Conservation (phyloP, 2,888 invertebrate species). For the Nomada ruficornis region DNA sequence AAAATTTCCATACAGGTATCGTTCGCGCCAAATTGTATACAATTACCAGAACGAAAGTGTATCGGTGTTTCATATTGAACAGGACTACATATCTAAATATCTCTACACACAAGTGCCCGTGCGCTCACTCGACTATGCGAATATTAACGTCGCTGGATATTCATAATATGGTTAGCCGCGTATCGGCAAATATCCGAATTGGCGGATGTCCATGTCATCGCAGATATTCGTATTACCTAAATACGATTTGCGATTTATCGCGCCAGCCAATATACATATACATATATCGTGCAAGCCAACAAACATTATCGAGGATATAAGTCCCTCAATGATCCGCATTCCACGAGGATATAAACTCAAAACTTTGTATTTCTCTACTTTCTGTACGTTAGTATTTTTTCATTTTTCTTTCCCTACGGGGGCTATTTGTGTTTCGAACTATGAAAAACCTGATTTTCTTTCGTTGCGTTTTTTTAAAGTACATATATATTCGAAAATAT, state of each 20-base stretch:
- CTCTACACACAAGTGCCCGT: background rate
- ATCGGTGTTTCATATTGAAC: conserved; percentile 22
- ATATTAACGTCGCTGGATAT: conserved; percentile 58
- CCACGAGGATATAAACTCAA: background rate
- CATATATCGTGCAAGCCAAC: conserved; percentile 16
- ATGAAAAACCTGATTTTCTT: no score
- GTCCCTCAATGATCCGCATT: conserved; percentile 28
- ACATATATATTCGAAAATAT: no score
- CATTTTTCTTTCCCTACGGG: background rate
- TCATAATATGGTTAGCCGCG: conserved; percentile 64
- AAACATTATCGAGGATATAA: conserved; percentile 44
- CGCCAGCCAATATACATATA: conserved; percentile 21
- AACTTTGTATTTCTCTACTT: background rate
- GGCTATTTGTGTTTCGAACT: no score
- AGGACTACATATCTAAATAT: conserved; percentile 38
- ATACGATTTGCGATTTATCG: conserved; percentile 59
- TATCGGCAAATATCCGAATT: conserved; percentile 65
- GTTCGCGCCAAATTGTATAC: background rate
- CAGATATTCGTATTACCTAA: conserved; percentile 61
- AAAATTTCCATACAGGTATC: background rate
- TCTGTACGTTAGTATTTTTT: background rate
- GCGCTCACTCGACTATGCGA: conserved; percentile 40
- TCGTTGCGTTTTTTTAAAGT: no score
- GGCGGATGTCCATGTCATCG: conserved; percentile 61
- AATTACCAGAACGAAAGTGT: conserved; percentile 6